A percentile compares a stretch with the other conserved stretches of the same genome.
phyloP scores from a whole-genome alignment of 2,797 vertebrate species.

The Varecia variegata region DNA sequence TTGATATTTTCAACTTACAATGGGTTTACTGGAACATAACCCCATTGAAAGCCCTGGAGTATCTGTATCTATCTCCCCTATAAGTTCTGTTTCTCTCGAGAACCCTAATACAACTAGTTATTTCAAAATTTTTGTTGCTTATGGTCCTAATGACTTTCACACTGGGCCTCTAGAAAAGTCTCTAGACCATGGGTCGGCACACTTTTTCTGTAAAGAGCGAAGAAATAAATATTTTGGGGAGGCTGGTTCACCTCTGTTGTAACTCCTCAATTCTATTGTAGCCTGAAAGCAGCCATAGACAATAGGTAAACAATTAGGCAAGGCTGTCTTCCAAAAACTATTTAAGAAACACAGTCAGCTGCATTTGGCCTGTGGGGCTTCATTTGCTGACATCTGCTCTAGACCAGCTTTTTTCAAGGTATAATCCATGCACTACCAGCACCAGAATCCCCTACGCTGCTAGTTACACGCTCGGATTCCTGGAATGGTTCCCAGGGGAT shows the following conservation, averaged over 20 bases:
- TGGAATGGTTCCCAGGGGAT: too few species aligned
- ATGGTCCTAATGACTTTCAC: background rate
- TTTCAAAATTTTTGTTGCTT: background rate
- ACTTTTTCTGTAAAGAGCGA: background rate
- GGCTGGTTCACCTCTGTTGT: background rate
- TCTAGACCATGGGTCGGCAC: background rate
- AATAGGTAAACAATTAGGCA: background rate
- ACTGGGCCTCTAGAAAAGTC: background rate
- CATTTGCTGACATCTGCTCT: background rate
- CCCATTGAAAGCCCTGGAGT: background rate
- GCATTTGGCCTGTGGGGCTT: background rate
- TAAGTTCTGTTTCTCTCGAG: background rate
- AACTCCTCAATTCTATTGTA: background rate
- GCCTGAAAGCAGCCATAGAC: background rate
- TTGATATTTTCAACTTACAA: too few species aligned
- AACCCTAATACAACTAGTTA: background rate
- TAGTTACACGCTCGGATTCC: background rate
- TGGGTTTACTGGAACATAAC: background rate
- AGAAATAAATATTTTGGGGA: background rate
- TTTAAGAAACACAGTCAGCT: background rate
- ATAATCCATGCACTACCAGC: accelerated
- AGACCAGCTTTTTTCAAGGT: background rate
- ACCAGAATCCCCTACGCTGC: background rate
- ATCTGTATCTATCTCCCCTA: background rate
- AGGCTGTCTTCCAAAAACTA: background rate